These are phyloP conservation scores for Nymphalis c-album DNA, from an alignment of 2,888 invertebrate genomes.

Conservation along the genomic window DNA sequence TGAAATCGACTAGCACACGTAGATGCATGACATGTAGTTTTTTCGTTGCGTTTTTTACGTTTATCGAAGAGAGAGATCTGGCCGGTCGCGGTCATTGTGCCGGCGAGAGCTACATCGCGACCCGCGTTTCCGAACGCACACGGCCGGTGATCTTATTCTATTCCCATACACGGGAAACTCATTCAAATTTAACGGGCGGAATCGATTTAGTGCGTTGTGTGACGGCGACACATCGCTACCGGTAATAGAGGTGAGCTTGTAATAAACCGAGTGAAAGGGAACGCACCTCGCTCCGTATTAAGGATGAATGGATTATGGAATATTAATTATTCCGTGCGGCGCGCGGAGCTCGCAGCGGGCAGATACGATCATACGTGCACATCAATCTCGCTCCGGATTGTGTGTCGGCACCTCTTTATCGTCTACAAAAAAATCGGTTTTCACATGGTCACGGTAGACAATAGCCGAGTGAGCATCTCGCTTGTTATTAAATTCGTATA, in stretches of 20 bases:
- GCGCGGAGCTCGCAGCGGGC: constrained; percentile 62
- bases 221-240: constrained; percentile 71
- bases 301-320: constrained; percentile 73
- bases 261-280: constrained; percentile 53
- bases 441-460: constrained; percentile 74
- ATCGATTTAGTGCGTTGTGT: constrained; percentile 70
- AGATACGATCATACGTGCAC: constrained; percentile 68
- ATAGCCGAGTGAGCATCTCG: constrained; percentile 67
- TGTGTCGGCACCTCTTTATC: constrained; percentile 80
- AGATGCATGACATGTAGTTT: constrained; percentile 81
- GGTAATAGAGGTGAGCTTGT: constrained; percentile 45
- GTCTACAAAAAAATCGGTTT: constrained; percentile 69
- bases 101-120: constrained; percentile 46
- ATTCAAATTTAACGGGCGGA: constrained; percentile 76
- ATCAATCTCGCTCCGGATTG: constrained; percentile 73
- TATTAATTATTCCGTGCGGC: constrained; percentile 68
- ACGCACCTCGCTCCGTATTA: constrained; percentile 50
- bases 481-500: constrained; percentile 82
- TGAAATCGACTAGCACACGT: constrained; percentile 80
- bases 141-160: constrained; percentile 73
- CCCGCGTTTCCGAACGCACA: constrained; percentile 53
- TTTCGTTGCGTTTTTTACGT: constrained; percentile 73
- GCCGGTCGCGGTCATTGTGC: constrained; percentile 75
- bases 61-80: constrained; percentile 75
- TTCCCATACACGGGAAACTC: constrained; percentile 67